These are phyloP conservation scores for Copidosoma aretas DNA, from an alignment of 2,888 invertebrate species.

Conservation along the genomic window DNA sequence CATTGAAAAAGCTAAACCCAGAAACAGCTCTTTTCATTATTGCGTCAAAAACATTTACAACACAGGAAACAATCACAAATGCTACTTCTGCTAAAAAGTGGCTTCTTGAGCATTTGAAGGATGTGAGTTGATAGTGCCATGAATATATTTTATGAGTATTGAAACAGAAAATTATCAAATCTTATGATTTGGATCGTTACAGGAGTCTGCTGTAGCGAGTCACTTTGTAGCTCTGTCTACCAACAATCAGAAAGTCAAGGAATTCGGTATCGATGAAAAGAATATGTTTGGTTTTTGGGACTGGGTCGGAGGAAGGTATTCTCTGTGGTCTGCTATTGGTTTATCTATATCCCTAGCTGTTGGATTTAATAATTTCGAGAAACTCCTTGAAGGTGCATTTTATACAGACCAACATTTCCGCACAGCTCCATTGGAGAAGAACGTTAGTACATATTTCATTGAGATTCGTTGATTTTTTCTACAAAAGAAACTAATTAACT, in stretches of 20 bases:
- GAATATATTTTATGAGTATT: neutral
- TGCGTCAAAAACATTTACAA: conserved; percentile 99
- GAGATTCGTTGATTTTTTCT: conserved; percentile 9
- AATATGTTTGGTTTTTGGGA: conserved; percentile 99
- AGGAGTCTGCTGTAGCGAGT: conserved; percentile 86
- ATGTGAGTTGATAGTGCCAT: conserved; percentile 68
- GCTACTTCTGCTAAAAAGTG: conserved; percentile 97
- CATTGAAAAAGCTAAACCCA: conserved; percentile 85
- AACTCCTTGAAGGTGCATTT: conserved; percentile 88
- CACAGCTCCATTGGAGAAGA: conserved; percentile 84
- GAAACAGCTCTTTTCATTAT: conserved; percentile 97
- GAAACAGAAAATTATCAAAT: conserved; percentile 1
- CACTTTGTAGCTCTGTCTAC: conserved; percentile 99
- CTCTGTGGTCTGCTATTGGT: conserved; percentile 99
- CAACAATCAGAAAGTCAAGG: conserved; percentile 90
- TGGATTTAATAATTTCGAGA: conserved; percentile 94
- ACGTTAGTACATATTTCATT: conserved; percentile 70
- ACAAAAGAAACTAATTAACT: conserved; percentile 8
- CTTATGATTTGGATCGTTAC: conserved; percentile 36
- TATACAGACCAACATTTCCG: conserved; percentile 94
- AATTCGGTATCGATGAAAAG: conserved; percentile 94
- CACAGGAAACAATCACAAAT: conserved; percentile 99
- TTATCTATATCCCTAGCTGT: conserved; percentile 92
- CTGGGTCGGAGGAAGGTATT: conserved; percentile 98
- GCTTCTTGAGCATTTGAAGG: conserved; percentile 86